Base-by-base conservation (phyloP, 2,888 invertebrate species). In the Phytoseiulus persimilis region DNA sequence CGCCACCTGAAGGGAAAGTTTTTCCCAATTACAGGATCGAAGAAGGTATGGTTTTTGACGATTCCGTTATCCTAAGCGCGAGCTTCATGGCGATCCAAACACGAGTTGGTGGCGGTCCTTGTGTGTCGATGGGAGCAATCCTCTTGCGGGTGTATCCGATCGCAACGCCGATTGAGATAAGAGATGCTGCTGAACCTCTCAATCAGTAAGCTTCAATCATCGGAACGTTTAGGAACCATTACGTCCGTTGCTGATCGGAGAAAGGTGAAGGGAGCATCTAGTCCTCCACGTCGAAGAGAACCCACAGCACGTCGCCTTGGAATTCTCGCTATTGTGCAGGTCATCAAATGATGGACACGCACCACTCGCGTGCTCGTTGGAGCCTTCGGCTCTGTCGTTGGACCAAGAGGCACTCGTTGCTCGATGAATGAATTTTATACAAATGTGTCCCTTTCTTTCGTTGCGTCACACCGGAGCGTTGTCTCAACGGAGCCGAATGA, bases 1-100 rank as follows among this genome's bases (percentile, higher is more conserved):
- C 87, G 32, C 33, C 23, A 11, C 33, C 87, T 11, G 32, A 31
- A 23, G 87, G 33, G 39, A 87, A 87, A 87, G 45, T 45, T 39
- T 87, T 39, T 87, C 87, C 87, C n/a, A 87, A 87, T 33, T 87
- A 87, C 87, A 87, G 87, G 87, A 87, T 87, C 1, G 87, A 87
- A 32, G 87, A 87, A 87, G 87, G 87, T 87, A 87, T n/a, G 87
- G 23, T 28, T 65, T 28, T 65, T 65, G 23, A 32, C 87, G 33
- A 33, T 32, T 6, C 28, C 87, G 87, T 39, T 32, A 14, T 31
- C 1, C 83, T 28, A 9, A 2, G 31, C 2, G 28, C 1, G 33
- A 31, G 1, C 65, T 28, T 65, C 65, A 23, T 28, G 14, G 28
- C 23, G 18, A 14, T 65, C 5, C 18, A 28, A 18, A 14, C 65